phyloP scores from a whole-genome alignment of 2,113 vertebrate genomes.

The Hippocampus abdominalis region DNA sequence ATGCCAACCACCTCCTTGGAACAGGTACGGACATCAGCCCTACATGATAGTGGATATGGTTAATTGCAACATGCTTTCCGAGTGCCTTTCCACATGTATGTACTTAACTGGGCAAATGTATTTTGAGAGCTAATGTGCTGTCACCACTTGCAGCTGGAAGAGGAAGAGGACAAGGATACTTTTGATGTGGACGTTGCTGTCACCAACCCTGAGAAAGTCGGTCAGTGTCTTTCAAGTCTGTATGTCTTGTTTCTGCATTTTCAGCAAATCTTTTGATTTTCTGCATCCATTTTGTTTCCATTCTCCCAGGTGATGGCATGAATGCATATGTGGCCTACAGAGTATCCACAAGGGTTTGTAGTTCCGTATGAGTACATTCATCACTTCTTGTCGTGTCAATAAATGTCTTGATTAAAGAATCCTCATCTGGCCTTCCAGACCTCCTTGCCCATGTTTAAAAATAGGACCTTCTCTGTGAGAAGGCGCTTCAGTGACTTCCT shows the following conservation, averaged over 20 bases:
- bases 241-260: not conserved
- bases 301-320: conserved; percentile 88
- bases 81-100: not conserved
- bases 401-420: not conserved
- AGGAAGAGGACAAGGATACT: conserved; percentile 86
- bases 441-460: conserved; percentile 86
- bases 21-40: conserved; percentile 73
- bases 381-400: not conserved
- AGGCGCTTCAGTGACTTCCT: conserved; percentile 96
- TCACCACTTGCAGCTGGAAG: conserved; percentile 66
- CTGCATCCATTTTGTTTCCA: conserved; percentile 12
- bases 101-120: not conserved
- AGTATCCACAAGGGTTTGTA: conserved; percentile 88
- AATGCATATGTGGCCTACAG: conserved; percentile 93
- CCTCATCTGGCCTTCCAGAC: conserved; percentile 69
- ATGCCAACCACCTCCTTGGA: conserved; percentile 75
- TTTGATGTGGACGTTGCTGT: conserved; percentile 90
- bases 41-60: not conserved
- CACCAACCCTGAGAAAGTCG: conserved; percentile 94
- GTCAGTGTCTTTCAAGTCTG: conserved; percentile 68
- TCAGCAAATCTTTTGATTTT: not conserved
- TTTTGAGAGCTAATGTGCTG: not conserved
- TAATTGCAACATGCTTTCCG: conserved; percentile 3
- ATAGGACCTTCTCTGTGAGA: conserved; percentile 84
- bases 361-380: not conserved